A percentile compares a stretch with the other conserved stretches of the same genome.
Evolutionary conservation across 2,113 vertebrate species (phyloP).

Genomic region (Apistogramma diplotaenia): DNA sequence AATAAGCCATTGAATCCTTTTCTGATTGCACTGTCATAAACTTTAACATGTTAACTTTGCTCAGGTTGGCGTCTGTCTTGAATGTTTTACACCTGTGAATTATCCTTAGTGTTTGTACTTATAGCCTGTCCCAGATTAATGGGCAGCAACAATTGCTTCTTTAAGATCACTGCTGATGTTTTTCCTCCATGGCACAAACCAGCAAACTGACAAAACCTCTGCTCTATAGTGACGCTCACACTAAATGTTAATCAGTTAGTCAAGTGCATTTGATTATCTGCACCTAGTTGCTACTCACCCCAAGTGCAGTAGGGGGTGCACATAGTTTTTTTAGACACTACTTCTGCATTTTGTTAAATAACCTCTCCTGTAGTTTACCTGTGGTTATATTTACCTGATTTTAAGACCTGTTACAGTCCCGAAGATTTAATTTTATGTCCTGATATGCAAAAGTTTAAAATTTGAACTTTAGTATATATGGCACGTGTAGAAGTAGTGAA

Average conservation of each 20-base stretch:
- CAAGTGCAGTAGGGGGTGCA: neutral
- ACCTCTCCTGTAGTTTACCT: neutral
- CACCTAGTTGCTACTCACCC: neutral
- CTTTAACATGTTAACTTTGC: neutral
- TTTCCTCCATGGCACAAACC: neutral
- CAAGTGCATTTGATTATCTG: neutral
- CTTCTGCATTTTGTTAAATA: neutral
- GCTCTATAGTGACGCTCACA: neutral
- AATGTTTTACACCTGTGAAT: neutral
- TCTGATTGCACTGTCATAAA: neutral
- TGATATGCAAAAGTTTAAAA: neutral
- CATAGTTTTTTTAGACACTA: neutral
- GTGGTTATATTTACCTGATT: neutral
- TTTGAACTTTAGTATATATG: neutral
- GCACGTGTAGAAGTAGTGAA: neutral
- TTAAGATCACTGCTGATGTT: too few relatives aligned
- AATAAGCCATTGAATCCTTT: neutral
- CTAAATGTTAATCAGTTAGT: neutral
- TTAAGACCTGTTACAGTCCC: neutral
- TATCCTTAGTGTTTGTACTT: neutral
- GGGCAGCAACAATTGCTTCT: neutral
- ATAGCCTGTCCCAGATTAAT: neutral
- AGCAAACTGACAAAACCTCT: neutral
- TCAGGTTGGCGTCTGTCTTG: neutral
- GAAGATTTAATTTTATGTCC: too few relatives aligned